Evolutionary conservation across 2,888 invertebrate genomes (phyloP).

Genomic region (Apotomis betuletana): DNA sequence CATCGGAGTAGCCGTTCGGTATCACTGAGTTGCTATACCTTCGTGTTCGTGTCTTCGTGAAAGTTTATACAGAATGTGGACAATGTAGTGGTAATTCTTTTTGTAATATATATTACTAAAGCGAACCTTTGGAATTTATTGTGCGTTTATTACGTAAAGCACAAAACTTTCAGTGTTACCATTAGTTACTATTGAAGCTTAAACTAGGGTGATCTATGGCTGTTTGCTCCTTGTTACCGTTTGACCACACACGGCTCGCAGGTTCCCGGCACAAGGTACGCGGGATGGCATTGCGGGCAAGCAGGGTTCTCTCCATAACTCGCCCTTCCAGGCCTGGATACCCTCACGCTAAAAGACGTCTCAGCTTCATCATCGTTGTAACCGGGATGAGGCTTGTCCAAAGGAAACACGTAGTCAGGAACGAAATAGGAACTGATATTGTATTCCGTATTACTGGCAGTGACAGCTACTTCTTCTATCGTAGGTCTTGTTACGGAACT

Average conservation of each 20-base stretch:
- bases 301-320: slow-evolving; percentile 84
- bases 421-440: slow-evolving; percentile 84
- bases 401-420: slow-evolving; percentile 85
- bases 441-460: slow-evolving; percentile 74
- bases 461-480: slow-evolving; percentile 56
- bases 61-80: neutral
- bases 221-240: slow-evolving; percentile 62
- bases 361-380: slow-evolving; percentile 81
- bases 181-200: slow-evolving; percentile 9
- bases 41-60: neutral
- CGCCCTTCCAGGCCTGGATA: slow-evolving; percentile 72
- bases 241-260: slow-evolving; percentile 86
- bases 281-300: slow-evolving; percentile 86
- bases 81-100: too few species aligned
- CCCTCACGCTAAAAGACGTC: slow-evolving; percentile 85
- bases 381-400: slow-evolving; percentile 84
- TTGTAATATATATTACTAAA: too few species aligned
- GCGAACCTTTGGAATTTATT: too few species aligned
- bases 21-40: neutral
- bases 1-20: neutral
- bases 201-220: slow-evolving; percentile 30
- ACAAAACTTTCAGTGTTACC: too few species aligned
- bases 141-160: neutral
- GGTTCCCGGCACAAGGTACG: slow-evolving; percentile 84
- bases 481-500: slow-evolving; percentile 66